Base-by-base conservation (phyloP, 37 sponge, comb jelly and placozoan genomes). In the Chondrilla cf. caribensis region DNA sequence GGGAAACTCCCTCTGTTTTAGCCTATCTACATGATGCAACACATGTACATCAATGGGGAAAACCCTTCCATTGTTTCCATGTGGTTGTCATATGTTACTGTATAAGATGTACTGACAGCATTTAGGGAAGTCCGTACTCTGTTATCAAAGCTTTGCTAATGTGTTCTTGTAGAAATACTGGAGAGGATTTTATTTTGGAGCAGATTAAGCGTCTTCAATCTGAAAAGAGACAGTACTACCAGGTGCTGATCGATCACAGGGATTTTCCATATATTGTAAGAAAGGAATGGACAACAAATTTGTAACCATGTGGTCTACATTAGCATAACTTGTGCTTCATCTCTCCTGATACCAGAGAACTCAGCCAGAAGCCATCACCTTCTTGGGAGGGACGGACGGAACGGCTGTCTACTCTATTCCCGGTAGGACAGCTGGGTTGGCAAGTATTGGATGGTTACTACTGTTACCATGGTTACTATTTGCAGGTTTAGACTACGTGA, bases 401-500 rank as follows among this genome's bases (percentile, higher is more conserved):
- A 41, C 60, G 35, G 62, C 92, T 26, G 72, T 94, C 25, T 91
- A 88, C 78, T 83, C 89, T 5, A 76, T 94, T 14, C 89, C 95
- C 37, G 95, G 95, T 93, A 21, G 7, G 81, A 26, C 9, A 24
- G 51, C 9, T n/a, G 55, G 33, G 26, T 22, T 19, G 57, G 11
- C 57, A 55, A 19, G 57, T 55, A 17, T 47, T 47, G 51, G 51
- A 47, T 47, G 11, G 41, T 84, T 26, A 33, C 26, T 18, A 11
- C 14, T 18, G 22, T 35, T 84, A 8, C 22, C 25, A 19, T 81
- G 35, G 84, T 24, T 8, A 18, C 83, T 0, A 38, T 25, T 33
- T 35, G 9, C 79, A 87, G 99, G 99, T 0, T 58, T 98, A 25
- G 99, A 98, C 77, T 98, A 98, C 83, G 90, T 95, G 38, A 87